Percentiles rank a stretch among this genome's conserved stretches.
Conservation (phyloP, 2,888 invertebrate species). For the Vanessa cardui region DNA sequence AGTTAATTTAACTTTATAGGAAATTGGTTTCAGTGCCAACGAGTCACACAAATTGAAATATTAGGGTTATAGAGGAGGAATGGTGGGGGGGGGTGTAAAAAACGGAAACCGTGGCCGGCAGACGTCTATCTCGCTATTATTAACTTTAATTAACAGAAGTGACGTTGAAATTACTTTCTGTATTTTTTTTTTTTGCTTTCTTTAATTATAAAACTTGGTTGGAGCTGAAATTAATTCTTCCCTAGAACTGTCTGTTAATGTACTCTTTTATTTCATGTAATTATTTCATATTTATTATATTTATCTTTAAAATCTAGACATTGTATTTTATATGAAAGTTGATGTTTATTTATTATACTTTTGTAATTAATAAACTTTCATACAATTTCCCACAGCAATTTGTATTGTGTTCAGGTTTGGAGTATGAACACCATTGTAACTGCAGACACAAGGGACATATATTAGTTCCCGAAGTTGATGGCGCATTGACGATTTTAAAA, state of each 20-base stretch:
- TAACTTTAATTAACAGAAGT: conserved; percentile 30
- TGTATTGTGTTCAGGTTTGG: too few species aligned
- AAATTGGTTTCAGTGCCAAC: conserved; percentile 40
- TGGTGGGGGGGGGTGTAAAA: not conserved
- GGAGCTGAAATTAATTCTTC: conserved; percentile 41
- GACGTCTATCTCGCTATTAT: conserved; percentile 28
- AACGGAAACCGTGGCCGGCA: conserved; percentile 24
- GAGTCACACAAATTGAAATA: conserved; percentile 42
- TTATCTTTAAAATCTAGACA: too few species aligned
- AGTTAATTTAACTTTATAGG: conserved; percentile 43
- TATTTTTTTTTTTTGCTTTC: not conserved
- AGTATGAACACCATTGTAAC: too few species aligned
- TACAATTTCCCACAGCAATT: too few species aligned
- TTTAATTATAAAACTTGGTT: conserved; percentile 36
- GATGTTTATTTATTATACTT: too few species aligned
- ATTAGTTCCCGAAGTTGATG: too few species aligned
- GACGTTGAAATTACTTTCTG: conserved; percentile 1
- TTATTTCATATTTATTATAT: not conserved
- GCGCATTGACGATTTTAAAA: too few species aligned
- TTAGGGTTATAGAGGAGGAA: conserved; percentile 23
- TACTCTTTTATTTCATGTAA: not conserved
- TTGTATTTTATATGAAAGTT: too few species aligned
- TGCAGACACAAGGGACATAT: too few species aligned
- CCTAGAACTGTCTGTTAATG: not conserved
- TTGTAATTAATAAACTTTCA: too few species aligned